Base-by-base conservation (phyloP, 1,140 invertebrate genomes). In the Magallana ariakensis region DNA sequence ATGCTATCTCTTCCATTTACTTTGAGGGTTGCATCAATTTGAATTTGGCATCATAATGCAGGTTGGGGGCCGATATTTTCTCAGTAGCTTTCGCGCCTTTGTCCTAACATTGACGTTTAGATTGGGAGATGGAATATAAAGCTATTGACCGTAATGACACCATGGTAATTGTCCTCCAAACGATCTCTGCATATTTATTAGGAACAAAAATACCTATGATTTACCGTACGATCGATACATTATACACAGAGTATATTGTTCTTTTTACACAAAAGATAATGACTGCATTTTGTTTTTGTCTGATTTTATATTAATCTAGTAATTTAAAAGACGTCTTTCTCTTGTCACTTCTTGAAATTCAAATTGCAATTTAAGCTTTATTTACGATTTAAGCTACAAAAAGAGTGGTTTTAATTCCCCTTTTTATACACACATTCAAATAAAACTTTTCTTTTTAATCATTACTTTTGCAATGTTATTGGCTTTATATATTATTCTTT, bases 21-120 rank as follows among this genome's bases (percentile, higher is more conserved):
- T 26, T 75, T 75, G 66, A 75, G 66, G 66, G 66, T 75, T 75
- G 66, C 66, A 75, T 75, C 66, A 75, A 75, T 75, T 75, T 75
- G 66, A 75, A 75, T 75, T 75, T 26, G 19, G 19, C 66, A 26
- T 26, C 10, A 75, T 75, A 75, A 75, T 75, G 66, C 66, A 75
- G 22, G 66, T 9, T 75, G 66, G 66, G 66, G 19, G 22, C 66
- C 66, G 33, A 75, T 75, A 75, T 75, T 75, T 75, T 75, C 66
- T 19, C 66, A 26, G 66, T 13, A 75, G 66, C 66, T 75, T 75
- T 75, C 26, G 13, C 66, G 66, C 66, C 66, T 75, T 75, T 75
- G 66, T 75, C 6, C 66, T 26, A 75, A 75, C 66, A 33, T 75
- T 75, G 66, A 75, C 66, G 22, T 75, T 75, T 75, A 15, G 22